These are phyloP conservation scores for Brotula barbata DNA, from an alignment of 2,797 vertebrate species.

Conservation along the genomic window DNA sequence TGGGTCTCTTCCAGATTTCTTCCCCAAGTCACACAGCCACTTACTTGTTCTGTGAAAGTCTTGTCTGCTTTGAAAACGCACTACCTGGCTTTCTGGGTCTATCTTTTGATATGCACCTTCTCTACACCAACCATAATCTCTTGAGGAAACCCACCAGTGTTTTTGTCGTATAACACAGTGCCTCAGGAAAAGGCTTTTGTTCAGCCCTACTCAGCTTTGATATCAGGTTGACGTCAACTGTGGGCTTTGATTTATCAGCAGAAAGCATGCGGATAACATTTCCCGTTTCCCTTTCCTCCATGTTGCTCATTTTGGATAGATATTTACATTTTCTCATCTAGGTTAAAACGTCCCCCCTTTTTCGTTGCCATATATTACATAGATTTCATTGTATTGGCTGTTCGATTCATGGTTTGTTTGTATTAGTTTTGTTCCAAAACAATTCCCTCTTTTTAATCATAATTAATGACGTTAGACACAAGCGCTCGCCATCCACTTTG, in stretches of 20 bases:
- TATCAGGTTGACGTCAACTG: constrained; percentile 8
- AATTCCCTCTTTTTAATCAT: too few species aligned
- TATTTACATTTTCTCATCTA: background rate
- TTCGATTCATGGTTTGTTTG: too few species aligned
- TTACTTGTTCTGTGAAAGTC: constrained; percentile 25
- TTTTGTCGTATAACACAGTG: constrained; percentile 10
- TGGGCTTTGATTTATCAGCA: constrained; percentile 10
- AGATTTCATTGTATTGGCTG: background rate
- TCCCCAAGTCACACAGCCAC: constrained; percentile 15
- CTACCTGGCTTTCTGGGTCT: constrained; percentile 23
- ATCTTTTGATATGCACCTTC: constrained; percentile 25
- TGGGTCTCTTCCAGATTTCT: constrained; percentile 12
- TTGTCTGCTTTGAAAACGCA: constrained; percentile 10
- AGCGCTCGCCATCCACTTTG: constrained; percentile 7
- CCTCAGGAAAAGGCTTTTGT: constrained; percentile 21
- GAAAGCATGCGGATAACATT: background rate
- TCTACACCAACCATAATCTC: constrained; percentile 18
- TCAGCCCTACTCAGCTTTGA: constrained; percentile 14
- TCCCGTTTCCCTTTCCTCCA: background rate
- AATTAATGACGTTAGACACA: constrained; percentile 1
- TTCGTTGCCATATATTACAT: background rate
- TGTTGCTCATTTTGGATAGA: background rate
- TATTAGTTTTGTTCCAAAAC: too few species aligned
- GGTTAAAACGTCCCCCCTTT: background rate
- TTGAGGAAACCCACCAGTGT: constrained; percentile 21